Base-by-base conservation (phyloP, 1,140 invertebrate species). In the Chymomyza costata region DNA sequence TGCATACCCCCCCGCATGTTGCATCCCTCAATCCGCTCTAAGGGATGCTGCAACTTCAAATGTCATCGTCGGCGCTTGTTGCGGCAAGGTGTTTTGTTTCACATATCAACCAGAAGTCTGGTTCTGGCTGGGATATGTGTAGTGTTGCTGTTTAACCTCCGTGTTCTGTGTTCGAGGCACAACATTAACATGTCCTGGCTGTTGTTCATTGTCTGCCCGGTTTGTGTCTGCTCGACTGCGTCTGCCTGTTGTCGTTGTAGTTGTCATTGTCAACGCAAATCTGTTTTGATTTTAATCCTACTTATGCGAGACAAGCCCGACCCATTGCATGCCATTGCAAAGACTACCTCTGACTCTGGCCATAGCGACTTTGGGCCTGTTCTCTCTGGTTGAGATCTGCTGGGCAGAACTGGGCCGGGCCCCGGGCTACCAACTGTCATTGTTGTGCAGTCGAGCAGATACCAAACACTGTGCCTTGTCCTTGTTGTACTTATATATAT, bases 251-350 rank as follows among this genome's bases (percentile, higher is more conserved):
- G 21, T 28, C 38, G 37, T 11, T 39, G 28, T 37, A 32, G 64
- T 53, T 54, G 61, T 64, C 60, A 54, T 67, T 64, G 60, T 67
- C 65, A 67, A 65, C 65, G 60, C 53, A 68, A 71, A 71, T 71
- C 68, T 73, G 65, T 69, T 73, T 69, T 73, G 68, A 73, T 73
- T 69, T 69, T 73, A 73, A 69, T 73, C 68, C 68, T 59, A 57
- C 68, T 73, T 73, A 73, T 67, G 65, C 61, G 51, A 47, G 39
- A 43, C 19, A 50, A 53, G 44, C 56, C 65, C 60, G 65, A 54
- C 49, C 53, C 49, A 46, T 38, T 50, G 52, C 51, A 61, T 65
- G 51, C 62, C 51, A 28, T 39, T 56, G 46, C 31, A 60, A 39
- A 49, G 45, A 48, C 49, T 18, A 19, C 14, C 39, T 45, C 25